Evolutionary conservation across 2,888 invertebrate genomes (phyloP).

Genomic region (Allophyes oxyacanthae): DNA sequence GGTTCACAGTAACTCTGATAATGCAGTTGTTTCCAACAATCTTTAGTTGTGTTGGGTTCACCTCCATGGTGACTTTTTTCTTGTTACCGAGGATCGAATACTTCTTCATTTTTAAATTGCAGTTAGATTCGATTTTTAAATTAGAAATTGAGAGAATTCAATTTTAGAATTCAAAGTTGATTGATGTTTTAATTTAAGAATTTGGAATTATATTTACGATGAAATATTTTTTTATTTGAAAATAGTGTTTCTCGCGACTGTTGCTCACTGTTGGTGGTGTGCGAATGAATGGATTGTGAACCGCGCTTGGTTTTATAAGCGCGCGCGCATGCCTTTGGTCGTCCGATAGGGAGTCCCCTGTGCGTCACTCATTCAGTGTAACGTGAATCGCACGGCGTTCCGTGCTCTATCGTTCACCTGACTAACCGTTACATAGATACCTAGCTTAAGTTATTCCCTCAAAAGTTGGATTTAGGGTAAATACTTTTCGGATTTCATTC

Average conservation of each 20-base stretch:
- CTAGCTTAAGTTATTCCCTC: conserved; percentile 43
- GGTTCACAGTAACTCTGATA: conserved; percentile 75
- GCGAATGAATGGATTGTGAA: conserved; percentile 52
- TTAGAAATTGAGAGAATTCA: conserved; percentile 32
- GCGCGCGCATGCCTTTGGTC: conserved; percentile 55
- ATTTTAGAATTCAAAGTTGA: conserved; percentile 22
- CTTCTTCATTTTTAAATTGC: conserved; percentile 76
- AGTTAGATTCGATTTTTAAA: conserved; percentile 15
- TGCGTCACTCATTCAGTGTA: conserved; percentile 66
- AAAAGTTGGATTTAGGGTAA: conserved; percentile 1
- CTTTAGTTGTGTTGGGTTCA: conserved; percentile 76
- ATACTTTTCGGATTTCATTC: conserved; percentile 8
- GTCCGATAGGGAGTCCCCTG: conserved; percentile 67
- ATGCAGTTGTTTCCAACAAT: conserved; percentile 84
- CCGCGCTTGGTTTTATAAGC: conserved; percentile 55
- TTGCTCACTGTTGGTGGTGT: conserved; percentile 39
- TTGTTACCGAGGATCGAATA: conserved; percentile 85
- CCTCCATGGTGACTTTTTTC: conserved; percentile 86
- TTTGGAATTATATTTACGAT: conserved; percentile 24
- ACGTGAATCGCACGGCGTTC: conserved; percentile 36
- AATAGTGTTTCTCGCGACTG: conserved; percentile 27
- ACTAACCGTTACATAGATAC: conserved; percentile 13
- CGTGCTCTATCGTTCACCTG: conserved; percentile 27
- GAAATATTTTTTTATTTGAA: conserved; percentile 18
- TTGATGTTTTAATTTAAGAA: conserved; percentile 16